A percentile compares a stretch with the other conserved stretches of the same genome.
phyloP scores from a whole-genome alignment of 1,140 invertebrate species.

The Drosophila jambulina region DNA sequence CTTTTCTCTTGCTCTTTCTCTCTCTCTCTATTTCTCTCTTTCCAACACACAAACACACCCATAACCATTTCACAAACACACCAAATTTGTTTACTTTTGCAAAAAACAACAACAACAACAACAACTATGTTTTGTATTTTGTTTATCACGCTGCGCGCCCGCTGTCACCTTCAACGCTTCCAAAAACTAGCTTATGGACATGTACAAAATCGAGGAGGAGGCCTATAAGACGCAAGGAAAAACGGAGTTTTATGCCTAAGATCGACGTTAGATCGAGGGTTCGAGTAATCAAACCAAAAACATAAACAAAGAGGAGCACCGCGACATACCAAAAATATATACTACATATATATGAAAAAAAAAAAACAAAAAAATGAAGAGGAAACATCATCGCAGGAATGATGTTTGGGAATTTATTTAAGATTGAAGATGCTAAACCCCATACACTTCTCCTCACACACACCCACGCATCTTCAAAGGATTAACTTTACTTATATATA shows the following conservation, averaged over 20 bases:
- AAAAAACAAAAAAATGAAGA: not conserved
- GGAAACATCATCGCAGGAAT: conserved; percentile 9
- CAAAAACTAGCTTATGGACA: conserved; percentile 92
- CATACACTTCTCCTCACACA: conserved; percentile 34
- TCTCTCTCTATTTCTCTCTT: conserved; percentile 26
- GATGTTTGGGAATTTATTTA: conserved; percentile 14
- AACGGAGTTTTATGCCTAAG: conserved; percentile 94
- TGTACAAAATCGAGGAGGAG: conserved; percentile 97
- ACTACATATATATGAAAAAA: not conserved
- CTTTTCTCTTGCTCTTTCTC: conserved; percentile 35
- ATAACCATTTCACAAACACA: conserved; percentile 24
- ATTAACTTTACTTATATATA: conserved; percentile 30
- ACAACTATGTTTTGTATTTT: conserved; percentile 30
- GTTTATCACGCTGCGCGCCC: conserved; percentile 51
- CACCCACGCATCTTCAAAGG: conserved; percentile 14
- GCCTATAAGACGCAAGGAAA: conserved; percentile 96
- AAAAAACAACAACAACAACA: conserved; percentile 7
- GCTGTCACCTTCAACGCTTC: conserved; percentile 47
- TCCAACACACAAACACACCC: conserved; percentile 13
- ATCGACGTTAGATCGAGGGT: conserved; percentile 9
- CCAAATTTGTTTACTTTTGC: conserved; percentile 41
- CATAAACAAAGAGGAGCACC: conserved; percentile 25
- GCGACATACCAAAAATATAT: conserved; percentile 33
- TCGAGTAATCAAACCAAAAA: conserved; percentile 20
- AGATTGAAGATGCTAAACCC: conserved; percentile 27